Base-by-base conservation (phyloP, 2,888 invertebrate species). In the Pristionchus fissidentatus region DNA sequence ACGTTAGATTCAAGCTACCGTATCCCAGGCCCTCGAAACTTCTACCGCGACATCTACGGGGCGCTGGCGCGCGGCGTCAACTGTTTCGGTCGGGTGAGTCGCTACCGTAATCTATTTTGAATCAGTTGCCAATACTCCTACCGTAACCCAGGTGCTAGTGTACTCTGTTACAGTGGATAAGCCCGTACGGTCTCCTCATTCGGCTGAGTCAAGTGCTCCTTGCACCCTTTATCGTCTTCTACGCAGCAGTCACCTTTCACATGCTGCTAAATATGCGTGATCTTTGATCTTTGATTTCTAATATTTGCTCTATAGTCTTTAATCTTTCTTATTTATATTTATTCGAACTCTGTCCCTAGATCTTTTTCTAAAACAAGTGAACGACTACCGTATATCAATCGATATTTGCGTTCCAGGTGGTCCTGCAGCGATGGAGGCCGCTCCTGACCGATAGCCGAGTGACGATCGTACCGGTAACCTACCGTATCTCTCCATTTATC, bases 31-130 rank as follows among this genome's bases (percentile, higher is more conserved):
- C 62, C 62, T 3, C 62, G 62, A 15, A 62, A 32, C 62, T 62
- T 62, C 35, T 62, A 62, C 62, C 62, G 62, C 2, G 62, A 62
- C 62, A 62, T 62, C 35, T 62, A 26, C 35, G 62, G 62, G 19
- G 32, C 62, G 15, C 32, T 62, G 62, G 62, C 35, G 1, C 62
- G 62, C 35, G 19, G 35, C 62, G 62, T 62, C 35, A 62, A 62
- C 35, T 35, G 62, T 5, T 35, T 62, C 62, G 62, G 62, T 0
- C 32, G 35, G 62, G 62, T 62, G 32, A n/a, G 3, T n/a, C n/a
- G 29, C 13, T 32, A 60, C 62, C 5, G 35, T 62, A 62, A 35
- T 15, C 62, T n/a, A n/a, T n/a, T n/a, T n/a, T n/a, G n/a, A 35
- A 57, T 29, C 57, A 29, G 19, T 8, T 1, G 32, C 8, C 35